phyloP scores from a whole-genome alignment of 2,113 vertebrate species.

The Shinisaurus crocodilurus region DNA sequence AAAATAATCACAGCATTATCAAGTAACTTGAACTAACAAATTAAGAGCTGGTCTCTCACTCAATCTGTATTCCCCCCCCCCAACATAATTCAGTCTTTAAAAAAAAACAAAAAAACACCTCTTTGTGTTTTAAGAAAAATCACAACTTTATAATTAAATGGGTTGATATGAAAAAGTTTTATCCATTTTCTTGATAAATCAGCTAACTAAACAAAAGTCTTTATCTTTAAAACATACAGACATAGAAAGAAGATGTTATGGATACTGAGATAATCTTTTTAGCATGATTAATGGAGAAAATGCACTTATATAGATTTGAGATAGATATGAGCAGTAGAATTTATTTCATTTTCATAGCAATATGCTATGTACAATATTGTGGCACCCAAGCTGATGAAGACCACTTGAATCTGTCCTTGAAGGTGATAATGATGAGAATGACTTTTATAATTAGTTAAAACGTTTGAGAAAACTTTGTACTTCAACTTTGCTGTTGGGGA shows the following conservation, averaged over 20 bases:
- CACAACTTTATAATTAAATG: constrained; percentile 73
- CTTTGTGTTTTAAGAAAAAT: constrained; percentile 62
- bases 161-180: constrained; percentile 65
- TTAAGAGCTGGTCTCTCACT: constrained; percentile 59
- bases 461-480: too few species aligned
- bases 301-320: constrained; percentile 38
- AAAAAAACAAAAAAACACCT: neutral
- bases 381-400: too few species aligned
- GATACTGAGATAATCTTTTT: constrained; percentile 39
- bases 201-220: constrained; percentile 29
- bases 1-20: constrained; percentile 70
- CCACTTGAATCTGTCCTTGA: too few species aligned
- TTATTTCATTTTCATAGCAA: constrained; percentile 26
- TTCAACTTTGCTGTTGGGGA: too few species aligned
- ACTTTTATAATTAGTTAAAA: too few species aligned
- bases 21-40: constrained; percentile 71
- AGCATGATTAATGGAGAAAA: constrained; percentile 47
- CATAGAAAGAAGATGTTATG: constrained; percentile 46
- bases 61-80: constrained; percentile 63
- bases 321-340: constrained; percentile 27
- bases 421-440: too few species aligned
- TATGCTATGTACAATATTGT: too few species aligned
- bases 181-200: constrained; percentile 65
- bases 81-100: constrained; percentile 59
- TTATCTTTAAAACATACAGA: constrained; percentile 28